A percentile compares a stretch with the other conserved stretches of the same genome.
These are phyloP conservation scores for Neodontobutis hainanensis DNA, from an alignment of 2,113 vertebrate genomes.

Conservation along the genomic window DNA sequence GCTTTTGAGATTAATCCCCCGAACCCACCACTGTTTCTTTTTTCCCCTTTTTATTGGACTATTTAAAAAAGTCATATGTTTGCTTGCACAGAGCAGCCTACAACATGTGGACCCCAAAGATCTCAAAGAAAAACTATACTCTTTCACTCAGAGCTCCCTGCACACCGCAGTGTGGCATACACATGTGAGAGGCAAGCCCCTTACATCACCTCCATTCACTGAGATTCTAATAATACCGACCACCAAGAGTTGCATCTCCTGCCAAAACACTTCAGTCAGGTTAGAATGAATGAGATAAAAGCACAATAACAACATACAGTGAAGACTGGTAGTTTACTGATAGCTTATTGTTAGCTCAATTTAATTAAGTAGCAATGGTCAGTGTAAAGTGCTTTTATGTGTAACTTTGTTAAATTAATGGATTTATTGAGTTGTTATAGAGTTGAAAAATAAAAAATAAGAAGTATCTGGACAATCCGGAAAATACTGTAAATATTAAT, in stretches of 20 bases:
- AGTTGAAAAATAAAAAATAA: too few relatives aligned
- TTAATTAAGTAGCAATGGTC: too few relatives aligned
- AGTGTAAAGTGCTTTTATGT: too few relatives aligned
- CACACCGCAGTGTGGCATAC: constrained; percentile 33
- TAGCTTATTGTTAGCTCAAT: too few relatives aligned
- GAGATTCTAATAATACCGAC: neutral
- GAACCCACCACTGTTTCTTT: constrained; percentile 60
- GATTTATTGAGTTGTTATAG: too few relatives aligned
- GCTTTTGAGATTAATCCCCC: constrained; percentile 74
- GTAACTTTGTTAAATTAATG: too few relatives aligned
- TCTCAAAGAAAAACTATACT: constrained; percentile 56
- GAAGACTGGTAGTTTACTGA: too few relatives aligned
- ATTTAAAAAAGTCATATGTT: constrained; percentile 55
- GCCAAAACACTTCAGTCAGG: neutral
- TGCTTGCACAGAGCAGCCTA: constrained; percentile 51
- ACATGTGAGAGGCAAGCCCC: constrained; percentile 1
- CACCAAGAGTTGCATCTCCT: neutral
- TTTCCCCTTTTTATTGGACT: constrained; percentile 46
- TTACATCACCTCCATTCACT: constrained; percentile 4
- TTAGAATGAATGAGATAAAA: neutral
- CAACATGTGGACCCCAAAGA: constrained; percentile 72
- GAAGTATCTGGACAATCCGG: too few relatives aligned
- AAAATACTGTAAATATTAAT: too few relatives aligned
- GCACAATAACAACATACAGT: neutral
- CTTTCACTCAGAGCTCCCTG: constrained; percentile 31